Base-by-base conservation (phyloP, 2,888 invertebrate species). In the Xestobium rufovillosum region DNA sequence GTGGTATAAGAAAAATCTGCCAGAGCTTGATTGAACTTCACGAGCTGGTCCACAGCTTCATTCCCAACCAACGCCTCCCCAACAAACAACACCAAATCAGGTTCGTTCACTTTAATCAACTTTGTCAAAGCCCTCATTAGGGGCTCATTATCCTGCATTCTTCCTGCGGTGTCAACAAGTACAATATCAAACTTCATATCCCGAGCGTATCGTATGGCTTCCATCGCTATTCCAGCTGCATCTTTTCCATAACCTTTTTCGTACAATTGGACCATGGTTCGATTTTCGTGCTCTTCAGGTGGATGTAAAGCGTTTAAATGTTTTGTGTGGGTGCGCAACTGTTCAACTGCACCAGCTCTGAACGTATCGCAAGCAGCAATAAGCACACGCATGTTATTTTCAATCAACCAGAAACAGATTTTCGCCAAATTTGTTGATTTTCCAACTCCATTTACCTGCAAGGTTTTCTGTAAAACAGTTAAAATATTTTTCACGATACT, bases 71-170 rank as follows among this genome's bases (percentile, higher is more conserved):
- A 70, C 0, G 98, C 98, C 65, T 99, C 98, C 1, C 98, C 98
- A 6, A 99, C 98, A 67, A 99, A 99, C n/a, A 99, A 71, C 2
- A 98, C 96, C 60, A 95, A 72, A 68, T 99, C 97, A 0, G 98
- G 98, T 57, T 91, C 84, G 66, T 99, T 99, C 27, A 97, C 89
- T 66, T 86, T 90, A 57, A 98, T 97, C 47, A 99, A 72, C 73
- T 98, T 98, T 3, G 97, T 87, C 33, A 99, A 71, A 0, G 98
- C 94, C 44, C 95, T 75, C 98, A 99, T 99, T 26, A 99, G 71
- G 0, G 98, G 98, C 61, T 97, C 97, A 65, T 99, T 99, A 69
- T 98, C 97, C 69, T 98, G 98, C 98, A 99, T 98, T 41, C 98
- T 76, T n/a, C 98, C 98, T 23, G 98, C 98, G 0, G 98, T 98